Conservation (phyloP, 2,888 invertebrate genomes). For the Auanema sp. region DNA sequence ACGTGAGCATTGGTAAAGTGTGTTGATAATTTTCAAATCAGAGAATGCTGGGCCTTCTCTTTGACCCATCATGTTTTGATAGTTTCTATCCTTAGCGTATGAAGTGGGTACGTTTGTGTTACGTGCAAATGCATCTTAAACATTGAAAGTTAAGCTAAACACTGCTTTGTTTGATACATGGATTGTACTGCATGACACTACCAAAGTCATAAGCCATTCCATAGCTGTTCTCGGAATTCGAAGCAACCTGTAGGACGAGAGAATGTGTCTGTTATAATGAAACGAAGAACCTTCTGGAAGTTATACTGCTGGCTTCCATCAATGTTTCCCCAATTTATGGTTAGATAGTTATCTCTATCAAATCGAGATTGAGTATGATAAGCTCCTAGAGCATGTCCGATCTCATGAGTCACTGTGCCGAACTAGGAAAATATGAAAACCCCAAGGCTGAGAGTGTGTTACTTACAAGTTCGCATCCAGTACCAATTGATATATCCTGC, state of each 20-base stretch:
- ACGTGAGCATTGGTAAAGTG: constrained; percentile 26
- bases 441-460: too few relatives aligned
- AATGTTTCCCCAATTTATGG: constrained; percentile 32
- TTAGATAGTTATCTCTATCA: constrained; percentile 33
- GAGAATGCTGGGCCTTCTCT: constrained; percentile 35
- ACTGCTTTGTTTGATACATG: too few relatives aligned
- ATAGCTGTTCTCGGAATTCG: constrained; percentile 21
- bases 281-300: too few relatives aligned
- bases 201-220: constrained; percentile 36
- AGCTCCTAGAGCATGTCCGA: constrained; percentile 36
- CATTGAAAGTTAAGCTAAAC: too few relatives aligned
- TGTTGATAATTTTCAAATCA: constrained; percentile 34
- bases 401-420: constrained; percentile 36
- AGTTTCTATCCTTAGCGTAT: constrained; percentile 23
- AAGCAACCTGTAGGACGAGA: constrained; percentile 30
- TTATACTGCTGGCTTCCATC: constrained; percentile 1
- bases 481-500: constrained; percentile 35
- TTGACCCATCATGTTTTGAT: constrained; percentile 39
- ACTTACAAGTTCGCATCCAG: constrained; percentile 30
- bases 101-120: constrained; percentile 26
- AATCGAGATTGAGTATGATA: constrained; percentile 36
- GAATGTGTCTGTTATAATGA: constrained; percentile 13
- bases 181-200: constrained; percentile 45
- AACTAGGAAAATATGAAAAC: constrained; percentile 16
- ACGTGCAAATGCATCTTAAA: constrained; percentile 37